phyloP scores from a whole-genome alignment of 2,113 vertebrate species.

The Kryptolebias marmoratus region DNA sequence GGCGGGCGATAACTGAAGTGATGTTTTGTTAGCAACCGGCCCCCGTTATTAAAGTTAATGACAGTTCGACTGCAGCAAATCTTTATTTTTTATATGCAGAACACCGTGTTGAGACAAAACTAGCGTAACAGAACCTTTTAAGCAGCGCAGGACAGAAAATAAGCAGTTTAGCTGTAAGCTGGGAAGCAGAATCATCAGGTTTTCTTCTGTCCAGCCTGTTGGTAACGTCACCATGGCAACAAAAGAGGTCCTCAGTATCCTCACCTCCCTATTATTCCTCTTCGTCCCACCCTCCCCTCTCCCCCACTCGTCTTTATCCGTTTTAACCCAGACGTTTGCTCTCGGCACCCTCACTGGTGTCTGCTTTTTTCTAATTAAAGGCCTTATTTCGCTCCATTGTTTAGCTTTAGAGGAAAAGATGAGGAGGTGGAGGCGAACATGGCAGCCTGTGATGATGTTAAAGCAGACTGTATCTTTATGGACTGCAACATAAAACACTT shows the following conservation, averaged over 20 bases:
- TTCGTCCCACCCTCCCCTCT: not conserved
- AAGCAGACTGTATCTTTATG: too few species aligned
- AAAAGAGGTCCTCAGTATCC: constrained; percentile 12
- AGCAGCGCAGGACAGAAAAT: not conserved
- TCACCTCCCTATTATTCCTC: not conserved
- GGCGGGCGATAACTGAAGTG: too few species aligned
- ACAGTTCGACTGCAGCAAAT: too few species aligned
- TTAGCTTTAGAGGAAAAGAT: not conserved
- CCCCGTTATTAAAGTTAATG: too few species aligned
- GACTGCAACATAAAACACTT: too few species aligned
- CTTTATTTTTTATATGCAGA: too few species aligned
- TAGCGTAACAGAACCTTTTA: too few species aligned
- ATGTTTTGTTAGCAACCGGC: too few species aligned
- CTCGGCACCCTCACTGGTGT: not conserved
- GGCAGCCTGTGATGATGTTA: too few species aligned
- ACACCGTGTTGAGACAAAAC: too few species aligned
- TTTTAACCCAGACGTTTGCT: not conserved
- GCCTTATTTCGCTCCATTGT: not conserved
- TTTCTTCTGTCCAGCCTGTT: constrained; percentile 36
- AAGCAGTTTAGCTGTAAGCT: not conserved
- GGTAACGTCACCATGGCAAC: constrained; percentile 57
- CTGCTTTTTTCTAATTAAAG: not conserved
- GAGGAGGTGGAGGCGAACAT: not conserved
- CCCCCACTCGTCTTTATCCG: not conserved
- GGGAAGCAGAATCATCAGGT: not conserved